Evolutionary conservation across 2,797 vertebrate species (phyloP).

Genomic region (Siniperca obscura): DNA sequence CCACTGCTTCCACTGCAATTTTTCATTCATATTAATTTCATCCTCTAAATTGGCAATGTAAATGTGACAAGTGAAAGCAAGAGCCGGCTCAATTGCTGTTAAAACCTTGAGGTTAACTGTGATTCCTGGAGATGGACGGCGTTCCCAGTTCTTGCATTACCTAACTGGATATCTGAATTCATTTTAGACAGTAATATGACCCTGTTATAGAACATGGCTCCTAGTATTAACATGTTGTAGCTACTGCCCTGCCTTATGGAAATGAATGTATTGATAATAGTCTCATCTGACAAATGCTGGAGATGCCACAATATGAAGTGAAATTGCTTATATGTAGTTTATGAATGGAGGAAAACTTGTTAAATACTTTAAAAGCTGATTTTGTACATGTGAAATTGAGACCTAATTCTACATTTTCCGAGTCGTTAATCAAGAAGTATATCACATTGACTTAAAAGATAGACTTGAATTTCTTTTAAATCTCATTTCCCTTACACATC

Average conservation of each 20-base stretch:
- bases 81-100: neutral
- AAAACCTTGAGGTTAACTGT: slow-evolving; percentile 9
- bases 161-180: neutral
- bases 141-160: neutral
- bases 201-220: slow-evolving; percentile 7
- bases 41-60: neutral
- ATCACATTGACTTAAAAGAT: slow-evolving; percentile 24
- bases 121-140: neutral
- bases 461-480: neutral
- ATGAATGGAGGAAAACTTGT: slow-evolving; percentile 23
- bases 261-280: slow-evolving; percentile 65
- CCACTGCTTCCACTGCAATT: neutral
- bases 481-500: neutral
- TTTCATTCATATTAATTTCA: neutral
- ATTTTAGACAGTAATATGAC: neutral
- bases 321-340: slow-evolving; percentile 5
- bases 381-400: slow-evolving; percentile 40
- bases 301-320: slow-evolving; percentile 25
- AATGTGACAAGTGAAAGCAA: neutral
- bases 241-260: slow-evolving; percentile 75
- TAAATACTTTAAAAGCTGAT: slow-evolving; percentile 31
- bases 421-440: slow-evolving; percentile 32
- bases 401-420: slow-evolving; percentile 26
- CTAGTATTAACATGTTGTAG: slow-evolving; percentile 48
- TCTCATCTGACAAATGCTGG: slow-evolving; percentile 54